Percentiles rank a stretch among this genome's conserved stretches.
Evolutionary conservation across 2,888 invertebrate genomes (phyloP).

Genomic region (Mythimna albipuncta): DNA sequence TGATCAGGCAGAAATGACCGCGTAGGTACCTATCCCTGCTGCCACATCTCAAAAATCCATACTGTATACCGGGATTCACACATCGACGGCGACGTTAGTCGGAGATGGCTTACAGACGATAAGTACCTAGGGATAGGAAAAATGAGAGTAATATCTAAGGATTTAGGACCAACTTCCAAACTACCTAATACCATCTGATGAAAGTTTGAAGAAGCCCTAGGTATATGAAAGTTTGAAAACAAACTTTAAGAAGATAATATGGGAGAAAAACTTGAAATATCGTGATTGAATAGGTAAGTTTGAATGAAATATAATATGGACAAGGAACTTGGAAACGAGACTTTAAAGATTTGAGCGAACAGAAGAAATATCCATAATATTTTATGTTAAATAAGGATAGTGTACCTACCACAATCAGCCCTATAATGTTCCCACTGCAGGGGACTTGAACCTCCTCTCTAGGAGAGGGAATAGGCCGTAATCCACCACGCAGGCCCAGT

Average conservation of each 20-base stretch:
- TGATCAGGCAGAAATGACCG: too few species aligned
- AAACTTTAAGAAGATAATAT: background rate
- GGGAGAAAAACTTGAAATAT: background rate
- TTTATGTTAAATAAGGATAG: too few species aligned
- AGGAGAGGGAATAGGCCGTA: too few species aligned
- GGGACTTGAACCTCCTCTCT: too few species aligned
- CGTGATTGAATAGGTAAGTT: background rate
- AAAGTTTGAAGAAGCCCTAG: background rate
- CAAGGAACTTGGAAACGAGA: background rate
- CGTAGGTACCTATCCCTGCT: too few species aligned
- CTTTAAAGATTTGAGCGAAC: background rate
- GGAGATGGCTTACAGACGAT: background rate
- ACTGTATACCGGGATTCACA: background rate
- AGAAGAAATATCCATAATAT: too few species aligned
- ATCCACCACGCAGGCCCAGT: too few species aligned
- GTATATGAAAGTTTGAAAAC: slow-evolving; percentile 6
- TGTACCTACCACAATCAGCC: too few species aligned
- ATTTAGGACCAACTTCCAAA: slow-evolving; percentile 35
- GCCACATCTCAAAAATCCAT: too few species aligned
- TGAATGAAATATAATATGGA: slow-evolving; percentile 1
- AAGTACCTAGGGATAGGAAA: background rate
- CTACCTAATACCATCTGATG: background rate
- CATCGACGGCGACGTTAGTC: background rate
- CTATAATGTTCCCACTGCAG: too few species aligned
- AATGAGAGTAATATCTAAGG: slow-evolving; percentile 49